Conservation (phyloP, 2,113 vertebrate genomes). For the Brevimyrus niger region DNA sequence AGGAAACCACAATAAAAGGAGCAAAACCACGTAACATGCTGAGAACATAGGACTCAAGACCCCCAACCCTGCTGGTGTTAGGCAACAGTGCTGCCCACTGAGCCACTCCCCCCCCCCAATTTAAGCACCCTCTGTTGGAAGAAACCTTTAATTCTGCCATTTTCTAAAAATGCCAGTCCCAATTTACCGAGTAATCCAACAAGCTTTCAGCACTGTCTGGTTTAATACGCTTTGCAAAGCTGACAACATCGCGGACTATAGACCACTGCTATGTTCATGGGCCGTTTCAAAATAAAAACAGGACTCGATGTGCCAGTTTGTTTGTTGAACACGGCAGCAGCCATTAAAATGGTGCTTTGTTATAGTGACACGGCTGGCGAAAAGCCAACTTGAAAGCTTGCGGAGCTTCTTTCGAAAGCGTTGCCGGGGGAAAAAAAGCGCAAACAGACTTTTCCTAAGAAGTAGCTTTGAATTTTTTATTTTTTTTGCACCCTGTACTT, state of each 20-base stretch:
- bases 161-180: conserved; percentile 14
- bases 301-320: conserved; percentile 16
- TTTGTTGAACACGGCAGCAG: conserved; percentile 31
- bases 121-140: conserved; percentile 14
- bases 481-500: background rate
- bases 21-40: background rate
- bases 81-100: background rate
- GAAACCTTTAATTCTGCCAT: conserved; percentile 17
- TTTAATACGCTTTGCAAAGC: conserved; percentile 14
- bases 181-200: conserved; percentile 22
- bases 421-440: background rate
- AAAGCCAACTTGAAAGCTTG: background rate
- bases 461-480: background rate
- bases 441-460: background rate
- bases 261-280: background rate
- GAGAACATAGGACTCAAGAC: background rate
- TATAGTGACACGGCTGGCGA: conserved; percentile 20
- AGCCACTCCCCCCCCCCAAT: background rate
- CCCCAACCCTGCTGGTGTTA: background rate
- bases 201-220: conserved; percentile 12
- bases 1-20: background rate
- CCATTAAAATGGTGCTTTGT: conserved; percentile 26
- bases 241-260: background rate
- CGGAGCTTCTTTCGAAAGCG: background rate
- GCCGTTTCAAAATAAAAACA: conserved; percentile 19